phyloP scores from a whole-genome alignment of 2,888 invertebrate species.

The Hypercompe scribonia region DNA sequence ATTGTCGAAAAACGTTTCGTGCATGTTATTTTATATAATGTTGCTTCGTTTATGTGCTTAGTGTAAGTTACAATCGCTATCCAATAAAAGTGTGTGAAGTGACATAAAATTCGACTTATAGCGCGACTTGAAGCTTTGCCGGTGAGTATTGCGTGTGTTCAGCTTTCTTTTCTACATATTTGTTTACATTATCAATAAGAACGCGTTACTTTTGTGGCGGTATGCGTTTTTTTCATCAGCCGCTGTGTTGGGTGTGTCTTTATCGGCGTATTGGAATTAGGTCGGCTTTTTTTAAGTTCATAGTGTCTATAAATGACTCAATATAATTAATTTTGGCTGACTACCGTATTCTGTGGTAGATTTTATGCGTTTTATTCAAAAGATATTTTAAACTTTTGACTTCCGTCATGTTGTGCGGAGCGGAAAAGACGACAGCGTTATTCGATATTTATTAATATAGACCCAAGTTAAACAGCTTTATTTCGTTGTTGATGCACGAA shows the following conservation, averaged over 20 bases:
- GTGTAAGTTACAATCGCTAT: slow-evolving; percentile 76
- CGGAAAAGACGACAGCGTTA: slow-evolving; percentile 14
- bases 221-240: slow-evolving; percentile 52
- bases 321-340: slow-evolving; percentile 26
- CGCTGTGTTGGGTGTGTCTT: slow-evolving; percentile 79
- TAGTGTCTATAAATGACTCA: slow-evolving; percentile 26
- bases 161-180: slow-evolving; percentile 59
- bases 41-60: slow-evolving; percentile 81
- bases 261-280: slow-evolving; percentile 54
- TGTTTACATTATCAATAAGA: slow-evolving; percentile 63
- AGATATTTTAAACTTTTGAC: slow-evolving; percentile 2
- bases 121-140: slow-evolving; percentile 71
- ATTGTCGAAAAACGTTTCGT: slow-evolving; percentile 70
- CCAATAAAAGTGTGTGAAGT: slow-evolving; percentile 71
- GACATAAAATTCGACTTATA: slow-evolving; percentile 67
- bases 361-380: slow-evolving; percentile 22
- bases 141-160: slow-evolving; percentile 72
- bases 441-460: slow-evolving; percentile 10
- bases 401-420: slow-evolving; percentile 27
- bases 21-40: slow-evolving; percentile 77
- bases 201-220: slow-evolving; percentile 47
- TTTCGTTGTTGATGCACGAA: slow-evolving; percentile 20
- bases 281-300: slow-evolving; percentile 67
- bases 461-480: slow-evolving; percentile 19
- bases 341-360: slow-evolving; percentile 35